phyloP scores from a whole-genome alignment of 1,140 invertebrate species.

The Achatina immaculata region DNA sequence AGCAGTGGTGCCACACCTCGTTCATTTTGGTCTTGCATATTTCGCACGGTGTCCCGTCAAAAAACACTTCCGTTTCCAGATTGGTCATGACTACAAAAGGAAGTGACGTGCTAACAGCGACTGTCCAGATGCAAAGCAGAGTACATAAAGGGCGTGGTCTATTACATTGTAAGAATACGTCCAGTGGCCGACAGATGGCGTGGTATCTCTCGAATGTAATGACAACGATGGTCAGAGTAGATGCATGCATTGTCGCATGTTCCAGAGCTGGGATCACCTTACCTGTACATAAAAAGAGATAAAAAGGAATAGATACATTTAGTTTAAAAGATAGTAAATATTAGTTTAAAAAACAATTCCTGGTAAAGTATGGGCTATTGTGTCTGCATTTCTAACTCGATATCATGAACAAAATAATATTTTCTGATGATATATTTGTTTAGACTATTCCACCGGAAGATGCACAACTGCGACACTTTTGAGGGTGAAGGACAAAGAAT shows the following conservation, averaged over 20 bases:
- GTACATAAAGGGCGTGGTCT: slow-evolving; percentile 24
- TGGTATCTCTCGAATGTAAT: slow-evolving; percentile 57
- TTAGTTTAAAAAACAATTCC: neutral
- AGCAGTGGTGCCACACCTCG: slow-evolving; percentile 40
- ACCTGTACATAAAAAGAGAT: slow-evolving; percentile 50
- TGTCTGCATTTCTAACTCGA: too few species aligned
- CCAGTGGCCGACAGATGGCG: slow-evolving; percentile 49
- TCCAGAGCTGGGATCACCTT: slow-evolving; percentile 57
- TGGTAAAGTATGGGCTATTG: too few species aligned
- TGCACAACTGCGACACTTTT: too few species aligned
- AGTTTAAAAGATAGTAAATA: slow-evolving; percentile 44
- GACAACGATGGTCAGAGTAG: slow-evolving; percentile 52
- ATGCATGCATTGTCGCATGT: slow-evolving; percentile 52
- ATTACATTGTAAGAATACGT: slow-evolving; percentile 28
- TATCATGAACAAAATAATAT: too few species aligned
- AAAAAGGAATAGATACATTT: slow-evolving; percentile 40
- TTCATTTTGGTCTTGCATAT: slow-evolving; percentile 49
- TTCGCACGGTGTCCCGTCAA: slow-evolving; percentile 45
- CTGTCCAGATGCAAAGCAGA: slow-evolving; percentile 43
- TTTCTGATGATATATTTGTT: too few species aligned
- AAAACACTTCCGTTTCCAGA: slow-evolving; percentile 40
- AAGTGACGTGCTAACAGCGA: slow-evolving; percentile 40
- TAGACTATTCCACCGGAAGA: too few species aligned
- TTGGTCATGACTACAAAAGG: slow-evolving; percentile 54
- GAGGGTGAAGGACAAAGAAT: too few species aligned